Percentiles rank a stretch among this genome's conserved stretches.
Evolutionary conservation across 2,888 invertebrate genomes (phyloP).

Genomic region (Balanococcus diminutus): DNA sequence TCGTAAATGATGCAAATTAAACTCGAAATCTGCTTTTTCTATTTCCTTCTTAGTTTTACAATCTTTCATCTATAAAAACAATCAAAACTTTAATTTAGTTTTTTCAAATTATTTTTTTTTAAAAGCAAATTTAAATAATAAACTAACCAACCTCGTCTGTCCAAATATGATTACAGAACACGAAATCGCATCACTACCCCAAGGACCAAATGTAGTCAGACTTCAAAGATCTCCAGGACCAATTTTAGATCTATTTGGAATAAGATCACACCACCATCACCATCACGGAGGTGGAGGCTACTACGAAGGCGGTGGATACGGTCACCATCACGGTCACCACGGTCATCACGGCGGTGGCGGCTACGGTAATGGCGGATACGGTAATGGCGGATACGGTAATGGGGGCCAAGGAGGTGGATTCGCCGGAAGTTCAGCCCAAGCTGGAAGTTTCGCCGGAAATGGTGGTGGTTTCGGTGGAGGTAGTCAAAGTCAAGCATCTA

Average conservation of each 20-base stretch:
- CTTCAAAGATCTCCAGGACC: slow-evolving; percentile 31
- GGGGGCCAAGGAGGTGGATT: not conserved
- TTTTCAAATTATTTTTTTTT: too few species aligned
- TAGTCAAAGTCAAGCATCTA: slow-evolving; percentile 30
- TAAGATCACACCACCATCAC: slow-evolving; percentile 37
- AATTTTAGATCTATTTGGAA: slow-evolving; percentile 1
- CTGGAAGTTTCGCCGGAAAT: slow-evolving; percentile 20
- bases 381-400: not conserved
- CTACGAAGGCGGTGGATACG: not conserved
- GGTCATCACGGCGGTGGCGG: slow-evolving; percentile 15
- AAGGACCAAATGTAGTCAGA: not conserved
- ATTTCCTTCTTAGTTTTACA: too few species aligned
- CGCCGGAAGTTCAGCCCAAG: slow-evolving; percentile 30
- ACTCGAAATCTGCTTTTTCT: too few species aligned
- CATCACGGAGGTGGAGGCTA: slow-evolving; percentile 9
- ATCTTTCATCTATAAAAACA: not conserved
- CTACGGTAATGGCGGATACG: not conserved
- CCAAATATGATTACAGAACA: not conserved
- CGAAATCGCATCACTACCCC: not conserved
- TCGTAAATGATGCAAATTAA: too few species aligned
- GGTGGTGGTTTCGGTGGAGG: not conserved
- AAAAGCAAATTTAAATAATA: too few species aligned
- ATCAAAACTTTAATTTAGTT: not conserved
- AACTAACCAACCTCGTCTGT: too few species aligned
- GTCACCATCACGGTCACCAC: not conserved